Evolutionary conservation across 2,888 invertebrate genomes (phyloP).

Genomic region (Drosophila recens): DNA sequence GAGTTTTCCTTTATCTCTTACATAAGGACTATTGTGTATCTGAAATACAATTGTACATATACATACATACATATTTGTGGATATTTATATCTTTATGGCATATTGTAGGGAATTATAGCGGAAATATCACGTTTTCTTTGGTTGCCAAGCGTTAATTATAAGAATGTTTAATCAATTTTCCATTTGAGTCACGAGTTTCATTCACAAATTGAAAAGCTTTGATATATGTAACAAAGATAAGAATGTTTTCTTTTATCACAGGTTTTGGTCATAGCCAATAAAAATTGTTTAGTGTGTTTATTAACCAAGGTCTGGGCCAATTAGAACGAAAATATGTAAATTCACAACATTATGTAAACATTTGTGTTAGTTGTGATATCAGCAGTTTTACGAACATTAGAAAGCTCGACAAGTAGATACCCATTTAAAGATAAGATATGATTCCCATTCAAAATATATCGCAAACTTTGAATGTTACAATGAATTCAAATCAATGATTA

Average conservation of each 20-base stretch:
- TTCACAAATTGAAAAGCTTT: not conserved
- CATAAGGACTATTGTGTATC: constrained; percentile 19
- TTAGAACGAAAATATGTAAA: constrained; percentile 1
- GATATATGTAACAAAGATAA: constrained; percentile 29
- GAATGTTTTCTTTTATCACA: constrained; percentile 35
- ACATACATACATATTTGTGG: not conserved
- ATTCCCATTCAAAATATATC: not conserved
- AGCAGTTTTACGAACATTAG: not conserved
- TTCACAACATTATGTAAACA: constrained; percentile 14
- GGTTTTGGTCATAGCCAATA: constrained; percentile 18
- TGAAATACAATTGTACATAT: constrained; percentile 2
- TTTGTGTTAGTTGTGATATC: not conserved
- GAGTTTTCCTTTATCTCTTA: constrained; percentile 9
- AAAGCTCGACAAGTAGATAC: not conserved
- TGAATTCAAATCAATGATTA: too few relatives aligned
- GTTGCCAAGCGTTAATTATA: constrained; percentile 27
- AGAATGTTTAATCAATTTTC: constrained; percentile 15
- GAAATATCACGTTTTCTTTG: constrained; percentile 22
- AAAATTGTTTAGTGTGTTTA: constrained; percentile 6
- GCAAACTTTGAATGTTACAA: not conserved
- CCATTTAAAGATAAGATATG: not conserved
- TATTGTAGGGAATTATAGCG: not conserved
- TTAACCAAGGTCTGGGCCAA: constrained; percentile 41
- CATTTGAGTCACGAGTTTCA: constrained; percentile 23
- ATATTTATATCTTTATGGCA: not conserved